Percentiles rank a stretch among this genome's conserved stretches.
These are phyloP conservation scores for Myotis pilosus DNA, from an alignment of 2,797 vertebrate species.

Conservation along the genomic window DNA sequence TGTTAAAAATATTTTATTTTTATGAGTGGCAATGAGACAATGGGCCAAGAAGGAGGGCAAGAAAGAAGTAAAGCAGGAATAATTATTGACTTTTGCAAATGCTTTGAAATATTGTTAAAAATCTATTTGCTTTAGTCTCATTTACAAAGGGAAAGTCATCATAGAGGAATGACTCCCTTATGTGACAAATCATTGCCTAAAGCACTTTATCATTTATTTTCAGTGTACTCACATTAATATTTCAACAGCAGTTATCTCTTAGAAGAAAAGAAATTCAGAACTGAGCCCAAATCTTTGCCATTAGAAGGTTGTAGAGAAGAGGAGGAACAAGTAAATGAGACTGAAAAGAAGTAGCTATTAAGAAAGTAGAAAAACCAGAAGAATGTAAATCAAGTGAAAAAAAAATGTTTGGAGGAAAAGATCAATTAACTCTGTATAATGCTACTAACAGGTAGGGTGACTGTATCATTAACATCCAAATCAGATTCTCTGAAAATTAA, in stretches of 20 bases:
- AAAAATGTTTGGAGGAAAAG: neutral
- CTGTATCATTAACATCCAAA: neutral
- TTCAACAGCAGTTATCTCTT: neutral
- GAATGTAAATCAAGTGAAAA: neutral
- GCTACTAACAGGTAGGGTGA: neutral
- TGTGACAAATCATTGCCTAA: neutral
- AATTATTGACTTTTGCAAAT: neutral
- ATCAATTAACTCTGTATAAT: neutral
- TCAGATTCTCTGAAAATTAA: neutral
- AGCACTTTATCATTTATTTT: constrained; percentile 21
- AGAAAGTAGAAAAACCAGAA: neutral
- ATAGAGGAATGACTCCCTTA: neutral
- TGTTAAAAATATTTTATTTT: constrained; percentile 28
- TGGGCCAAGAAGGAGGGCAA: neutral
- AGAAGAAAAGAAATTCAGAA: neutral
- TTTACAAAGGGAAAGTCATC: neutral
- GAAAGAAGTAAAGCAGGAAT: neutral
- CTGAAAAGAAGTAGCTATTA: neutral
- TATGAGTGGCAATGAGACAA: neutral
- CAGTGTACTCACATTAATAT: neutral
- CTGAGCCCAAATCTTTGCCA: neutral
- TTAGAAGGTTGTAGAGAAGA: neutral
- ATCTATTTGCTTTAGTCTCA: neutral
- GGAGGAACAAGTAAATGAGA: neutral
- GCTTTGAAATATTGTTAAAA: neutral